Evolutionary conservation across 1,140 invertebrate species (phyloP), one percentile per base, ranked within the genome.

Genomic region (Diachasmimorpha longicaudata): DNA sequence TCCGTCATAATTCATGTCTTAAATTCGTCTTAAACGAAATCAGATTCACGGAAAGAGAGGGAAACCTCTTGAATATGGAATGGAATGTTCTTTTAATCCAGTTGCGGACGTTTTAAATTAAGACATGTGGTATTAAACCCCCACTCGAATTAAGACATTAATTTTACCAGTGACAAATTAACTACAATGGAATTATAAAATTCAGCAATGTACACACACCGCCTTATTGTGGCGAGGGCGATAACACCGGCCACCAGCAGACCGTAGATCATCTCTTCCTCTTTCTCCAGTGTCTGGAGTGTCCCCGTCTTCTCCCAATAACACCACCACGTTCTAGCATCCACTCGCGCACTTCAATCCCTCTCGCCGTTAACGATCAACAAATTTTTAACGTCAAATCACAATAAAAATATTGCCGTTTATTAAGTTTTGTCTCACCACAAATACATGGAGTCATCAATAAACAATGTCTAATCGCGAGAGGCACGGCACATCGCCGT

Each of bases 131-230:
- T 31, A 31, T 6, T 6, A 31, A 31, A 31, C 31, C 31, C 31
- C 31, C 2, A 31, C 2, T 42, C 9, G 13, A 42, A 42, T 42
- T 42, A 13, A 42, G 39, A 42, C 39, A 13, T 42, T 4, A 42
- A 42, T 42, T 42, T 42, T 42, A 11, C 4, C 39, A 42, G 39
- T 42, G 39, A 42, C 39, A 42, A 13, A 42, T 4, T 42, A 42
- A 42, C 73, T 72, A 70, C 58, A 69, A 66, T 31, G 6, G 14
- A 73, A 58, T 39, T 72, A 84, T 83, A 85, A 80, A 83, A 85
- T 84, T 83, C 77, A 88, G 82, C 83, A 85, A 87, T 88, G 86
- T 89, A 89, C 88, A 89, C 88, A 89, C 88, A 89, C 88, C 88
- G 88, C 86, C 87, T 89, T 84, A 87, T 81, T 83, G 87, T 87